Percentiles rank a stretch among this genome's conserved stretches.
Conservation (phyloP, 2,113 vertebrate genomes). For the Daubentonia madagascariensis region DNA sequence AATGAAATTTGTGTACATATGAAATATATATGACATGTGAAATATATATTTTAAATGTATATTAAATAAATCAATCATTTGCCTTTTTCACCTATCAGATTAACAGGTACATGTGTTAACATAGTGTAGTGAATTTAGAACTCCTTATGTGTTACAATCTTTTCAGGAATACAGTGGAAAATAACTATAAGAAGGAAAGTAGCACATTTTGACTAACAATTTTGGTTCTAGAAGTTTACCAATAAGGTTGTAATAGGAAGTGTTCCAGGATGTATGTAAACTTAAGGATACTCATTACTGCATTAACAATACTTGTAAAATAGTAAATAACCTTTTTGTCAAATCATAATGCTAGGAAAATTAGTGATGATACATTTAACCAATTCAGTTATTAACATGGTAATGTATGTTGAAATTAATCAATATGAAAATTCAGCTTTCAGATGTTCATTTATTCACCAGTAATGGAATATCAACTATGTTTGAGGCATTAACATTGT, state of each 20-base stretch:
- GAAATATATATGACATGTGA: neutral
- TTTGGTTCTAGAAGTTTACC: neutral
- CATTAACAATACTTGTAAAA: neutral
- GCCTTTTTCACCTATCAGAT: slow-evolving; percentile 61
- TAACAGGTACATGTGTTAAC: neutral
- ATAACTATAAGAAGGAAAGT: neutral
- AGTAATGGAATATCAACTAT: neutral
- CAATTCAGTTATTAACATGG: neutral
- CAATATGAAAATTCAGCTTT: neutral
- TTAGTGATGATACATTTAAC: neutral
- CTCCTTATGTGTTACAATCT: neutral
- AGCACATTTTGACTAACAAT: neutral
- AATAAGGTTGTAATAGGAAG: neutral
- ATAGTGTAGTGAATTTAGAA: neutral
- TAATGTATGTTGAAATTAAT: neutral
- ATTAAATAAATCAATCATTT: neutral
- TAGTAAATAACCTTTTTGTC: neutral
- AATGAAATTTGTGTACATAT: neutral
- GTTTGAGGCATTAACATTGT: neutral
- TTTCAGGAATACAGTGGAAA: neutral
- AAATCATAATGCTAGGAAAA: neutral
- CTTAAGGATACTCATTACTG: neutral
- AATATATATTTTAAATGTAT: neutral
- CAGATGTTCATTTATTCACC: neutral
- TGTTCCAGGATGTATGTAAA: neutral